A percentile compares a stretch with the other conserved stretches of the same genome.
Evolutionary conservation across 2,888 invertebrate genomes (phyloP).

Genomic region (Dryocosmus kuriphilus): DNA sequence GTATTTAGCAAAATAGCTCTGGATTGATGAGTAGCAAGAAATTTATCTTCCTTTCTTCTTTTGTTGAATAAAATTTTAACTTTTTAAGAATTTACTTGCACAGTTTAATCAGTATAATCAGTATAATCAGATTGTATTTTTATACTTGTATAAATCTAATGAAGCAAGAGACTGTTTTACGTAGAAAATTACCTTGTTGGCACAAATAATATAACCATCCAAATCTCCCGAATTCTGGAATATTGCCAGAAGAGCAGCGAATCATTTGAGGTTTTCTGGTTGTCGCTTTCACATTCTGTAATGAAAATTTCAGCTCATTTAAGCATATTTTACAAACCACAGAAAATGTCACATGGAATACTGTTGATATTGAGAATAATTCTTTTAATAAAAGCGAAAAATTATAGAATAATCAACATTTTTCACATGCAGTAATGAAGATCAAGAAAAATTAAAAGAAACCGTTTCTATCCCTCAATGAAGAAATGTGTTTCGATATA

Average conservation of each 20-base stretch:
- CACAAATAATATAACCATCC: slow-evolving; percentile 10
- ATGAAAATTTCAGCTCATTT: slow-evolving; percentile 18
- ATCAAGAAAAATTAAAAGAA: no score
- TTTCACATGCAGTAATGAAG: no score
- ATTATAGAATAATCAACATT: background rate
- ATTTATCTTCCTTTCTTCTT: no score
- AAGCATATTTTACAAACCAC: slow-evolving; percentile 24
- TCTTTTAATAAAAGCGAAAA: rapidly evolving
- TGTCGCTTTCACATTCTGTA: background rate
- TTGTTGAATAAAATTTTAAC: no score
- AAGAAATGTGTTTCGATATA: no score
- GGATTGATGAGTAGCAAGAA: no score
- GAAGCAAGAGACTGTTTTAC: background rate
- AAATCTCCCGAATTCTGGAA: slow-evolving; percentile 20
- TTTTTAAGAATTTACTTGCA: no score
- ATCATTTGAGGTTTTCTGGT: slow-evolving; percentile 18
- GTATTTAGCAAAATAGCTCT: no score
- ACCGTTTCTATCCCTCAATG: no score
- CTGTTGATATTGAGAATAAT: background rate
- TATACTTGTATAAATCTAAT: background rate
- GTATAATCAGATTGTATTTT: background rate
- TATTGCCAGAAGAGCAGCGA: slow-evolving; percentile 14
- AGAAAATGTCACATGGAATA: background rate
- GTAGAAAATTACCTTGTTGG: background rate
- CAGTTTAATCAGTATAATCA: background rate